Percentiles rank a stretch among this genome's conserved stretches.
Evolutionary conservation across 2,797 vertebrate genomes (phyloP).

Genomic region (Oophaga sylvatica): DNA sequence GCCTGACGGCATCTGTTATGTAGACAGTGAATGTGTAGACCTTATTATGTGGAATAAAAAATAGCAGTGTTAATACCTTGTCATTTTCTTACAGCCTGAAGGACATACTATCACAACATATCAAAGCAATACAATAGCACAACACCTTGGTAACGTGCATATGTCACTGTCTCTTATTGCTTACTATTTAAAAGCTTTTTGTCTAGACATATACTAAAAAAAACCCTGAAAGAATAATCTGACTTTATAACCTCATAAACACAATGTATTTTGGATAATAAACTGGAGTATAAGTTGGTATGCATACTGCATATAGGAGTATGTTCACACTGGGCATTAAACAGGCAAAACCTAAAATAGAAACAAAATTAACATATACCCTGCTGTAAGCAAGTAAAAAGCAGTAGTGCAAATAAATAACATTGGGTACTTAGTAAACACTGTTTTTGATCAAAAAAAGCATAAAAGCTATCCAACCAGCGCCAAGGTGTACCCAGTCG

Average conservation of each 20-base stretch:
- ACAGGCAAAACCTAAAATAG: too few relatives aligned
- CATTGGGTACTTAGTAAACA: too few relatives aligned
- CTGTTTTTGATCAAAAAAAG: too few relatives aligned
- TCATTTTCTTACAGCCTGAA: conserved; percentile 37
- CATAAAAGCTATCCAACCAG: too few relatives aligned
- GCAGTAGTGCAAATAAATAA: too few relatives aligned
- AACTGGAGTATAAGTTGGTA: too few relatives aligned
- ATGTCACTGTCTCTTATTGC: neutral
- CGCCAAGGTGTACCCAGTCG: too few relatives aligned
- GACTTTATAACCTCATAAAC: neutral
- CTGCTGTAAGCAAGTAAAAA: too few relatives aligned
- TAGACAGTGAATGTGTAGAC: conserved; percentile 60
- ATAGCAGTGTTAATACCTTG: conserved; percentile 67
- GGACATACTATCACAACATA: conserved; percentile 35
- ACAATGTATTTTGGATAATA: too few relatives aligned
- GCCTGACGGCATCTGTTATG: conserved; percentile 63
- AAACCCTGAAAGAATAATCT: neutral
- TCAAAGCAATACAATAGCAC: conserved; percentile 36
- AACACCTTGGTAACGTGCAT: conserved; percentile 43
- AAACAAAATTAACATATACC: too few relatives aligned
- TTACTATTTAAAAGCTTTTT: neutral
- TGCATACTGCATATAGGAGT: too few relatives aligned
- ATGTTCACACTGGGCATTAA: too few relatives aligned
- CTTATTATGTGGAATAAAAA: conserved; percentile 65
- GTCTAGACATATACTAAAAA: conserved; percentile 24